Conservation (phyloP, 1,140 invertebrate species). For the Formica selysi region DNA sequence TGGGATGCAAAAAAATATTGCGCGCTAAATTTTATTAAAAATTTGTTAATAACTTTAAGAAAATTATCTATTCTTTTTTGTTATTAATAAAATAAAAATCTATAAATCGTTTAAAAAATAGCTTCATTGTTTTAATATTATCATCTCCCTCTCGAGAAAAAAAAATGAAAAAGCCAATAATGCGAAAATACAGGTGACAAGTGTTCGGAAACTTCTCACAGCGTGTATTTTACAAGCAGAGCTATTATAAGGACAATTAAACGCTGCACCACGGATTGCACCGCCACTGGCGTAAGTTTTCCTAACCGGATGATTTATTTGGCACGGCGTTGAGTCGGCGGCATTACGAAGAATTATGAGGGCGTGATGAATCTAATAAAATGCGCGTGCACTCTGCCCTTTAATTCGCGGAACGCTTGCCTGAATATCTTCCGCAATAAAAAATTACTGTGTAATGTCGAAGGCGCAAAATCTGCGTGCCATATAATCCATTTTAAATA, state of each 20-base stretch:
- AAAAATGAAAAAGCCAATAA: background rate
- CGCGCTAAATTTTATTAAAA: background rate
- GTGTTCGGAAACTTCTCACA: slow-evolving; percentile 13
- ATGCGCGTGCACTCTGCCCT: slow-evolving; percentile 55
- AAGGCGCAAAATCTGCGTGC: slow-evolving; percentile 20
- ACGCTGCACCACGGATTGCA: slow-evolving; percentile 69
- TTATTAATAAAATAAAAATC: background rate
- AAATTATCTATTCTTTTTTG: background rate
- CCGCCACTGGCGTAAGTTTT: slow-evolving; percentile 73
- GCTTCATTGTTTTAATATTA: background rate
- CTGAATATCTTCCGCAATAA: slow-evolving; percentile 5
- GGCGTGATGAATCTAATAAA: slow-evolving; percentile 77
- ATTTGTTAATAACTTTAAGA: background rate
- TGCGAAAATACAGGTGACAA: slow-evolving; percentile 16
- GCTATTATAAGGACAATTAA: slow-evolving; percentile 78
- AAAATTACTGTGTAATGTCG: slow-evolving; percentile 9
- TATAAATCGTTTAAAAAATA: background rate
- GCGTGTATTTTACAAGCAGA: slow-evolving; percentile 69
- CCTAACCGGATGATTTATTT: slow-evolving; percentile 77
- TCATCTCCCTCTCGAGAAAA: background rate
- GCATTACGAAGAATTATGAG: slow-evolving; percentile 74
- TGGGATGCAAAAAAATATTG: background rate
- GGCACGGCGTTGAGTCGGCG: slow-evolving; percentile 66
- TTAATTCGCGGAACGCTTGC: slow-evolving; percentile 60
- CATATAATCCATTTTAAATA: slow-evolving; percentile 5